Evolutionary conservation across 1,140 invertebrate genomes (phyloP).

Genomic region (Drosophila ironensis): DNA sequence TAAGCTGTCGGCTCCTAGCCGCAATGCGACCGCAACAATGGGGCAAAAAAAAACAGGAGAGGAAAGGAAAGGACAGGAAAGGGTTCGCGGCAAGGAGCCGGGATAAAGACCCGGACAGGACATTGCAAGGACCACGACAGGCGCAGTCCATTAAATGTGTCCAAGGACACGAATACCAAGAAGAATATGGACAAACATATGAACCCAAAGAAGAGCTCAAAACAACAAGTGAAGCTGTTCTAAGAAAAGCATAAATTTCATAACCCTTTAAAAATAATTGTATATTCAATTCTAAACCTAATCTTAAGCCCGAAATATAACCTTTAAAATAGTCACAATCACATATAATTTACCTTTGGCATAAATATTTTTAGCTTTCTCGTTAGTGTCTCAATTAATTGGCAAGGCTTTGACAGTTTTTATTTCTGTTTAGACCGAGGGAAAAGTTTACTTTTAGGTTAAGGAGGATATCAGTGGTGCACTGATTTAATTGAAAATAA

Average conservation of each 20-base stretch:
- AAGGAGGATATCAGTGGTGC: background rate
- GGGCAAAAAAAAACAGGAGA: background rate
- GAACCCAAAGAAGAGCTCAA: no score
- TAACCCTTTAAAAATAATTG: background rate
- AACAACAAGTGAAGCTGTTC: no score
- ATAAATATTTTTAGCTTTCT: background rate
- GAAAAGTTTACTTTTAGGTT: background rate
- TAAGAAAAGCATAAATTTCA: no score
- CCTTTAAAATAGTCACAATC: no score
- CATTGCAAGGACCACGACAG: constrained; percentile 12
- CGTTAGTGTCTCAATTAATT: constrained; percentile 33
- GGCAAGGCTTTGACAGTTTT: constrained; percentile 28
- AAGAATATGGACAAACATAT: no score
- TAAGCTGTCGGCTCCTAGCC: constrained; percentile 34
- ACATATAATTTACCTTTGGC: no score
- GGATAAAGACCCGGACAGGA: background rate
- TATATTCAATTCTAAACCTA: no score
- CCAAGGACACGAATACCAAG: constrained; percentile 53
- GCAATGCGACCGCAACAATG: constrained; percentile 62
- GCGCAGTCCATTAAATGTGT: constrained; percentile 71
- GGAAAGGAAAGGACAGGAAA: no score
- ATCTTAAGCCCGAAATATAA: no score
- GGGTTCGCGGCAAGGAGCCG: background rate
- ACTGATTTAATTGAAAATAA: background rate
- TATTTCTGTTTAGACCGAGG: background rate